Evolutionary conservation across 2,888 invertebrate species (phyloP).

Genomic region (Xestia sexstrigata): DNA sequence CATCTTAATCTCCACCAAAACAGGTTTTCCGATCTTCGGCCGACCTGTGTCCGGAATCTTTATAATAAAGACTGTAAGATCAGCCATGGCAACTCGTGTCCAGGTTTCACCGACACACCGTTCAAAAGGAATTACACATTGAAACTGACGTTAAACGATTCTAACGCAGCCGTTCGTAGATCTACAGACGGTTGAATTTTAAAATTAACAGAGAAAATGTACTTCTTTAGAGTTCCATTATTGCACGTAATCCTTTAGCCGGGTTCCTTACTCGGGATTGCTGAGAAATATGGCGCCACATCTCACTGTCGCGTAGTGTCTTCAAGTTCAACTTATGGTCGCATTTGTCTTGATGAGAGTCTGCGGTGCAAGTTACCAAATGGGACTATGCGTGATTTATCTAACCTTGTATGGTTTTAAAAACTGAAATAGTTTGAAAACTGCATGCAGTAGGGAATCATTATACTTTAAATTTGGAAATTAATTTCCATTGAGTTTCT

Average conservation of each 20-base stretch:
- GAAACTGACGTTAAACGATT: neutral
- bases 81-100: neutral
- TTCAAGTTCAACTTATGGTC: conserved; percentile 40
- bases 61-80: neutral
- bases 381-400: neutral
- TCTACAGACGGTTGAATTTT: conserved; percentile 11
- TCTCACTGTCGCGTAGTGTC: conserved; percentile 34
- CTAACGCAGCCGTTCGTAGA: neutral
- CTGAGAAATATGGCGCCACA: conserved; percentile 37
- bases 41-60: neutral
- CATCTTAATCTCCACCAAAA: neutral
- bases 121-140: neutral
- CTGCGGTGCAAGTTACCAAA: neutral
- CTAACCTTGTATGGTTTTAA: conserved; percentile 10
- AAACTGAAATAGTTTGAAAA: conserved; percentile 13
- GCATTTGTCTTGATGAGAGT: conserved; percentile 43
- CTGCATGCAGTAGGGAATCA: neutral
- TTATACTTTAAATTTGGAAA: neutral
- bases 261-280: conserved; percentile 28
- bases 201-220: conserved; percentile 34
- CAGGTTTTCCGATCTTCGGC: neutral
- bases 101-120: neutral
- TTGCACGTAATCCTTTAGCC: conserved; percentile 30
- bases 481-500: neutral
- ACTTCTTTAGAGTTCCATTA: conserved; percentile 28